phyloP scores from a whole-genome alignment of 2,797 vertebrate genomes.

The Pogonophryne albipinna region DNA sequence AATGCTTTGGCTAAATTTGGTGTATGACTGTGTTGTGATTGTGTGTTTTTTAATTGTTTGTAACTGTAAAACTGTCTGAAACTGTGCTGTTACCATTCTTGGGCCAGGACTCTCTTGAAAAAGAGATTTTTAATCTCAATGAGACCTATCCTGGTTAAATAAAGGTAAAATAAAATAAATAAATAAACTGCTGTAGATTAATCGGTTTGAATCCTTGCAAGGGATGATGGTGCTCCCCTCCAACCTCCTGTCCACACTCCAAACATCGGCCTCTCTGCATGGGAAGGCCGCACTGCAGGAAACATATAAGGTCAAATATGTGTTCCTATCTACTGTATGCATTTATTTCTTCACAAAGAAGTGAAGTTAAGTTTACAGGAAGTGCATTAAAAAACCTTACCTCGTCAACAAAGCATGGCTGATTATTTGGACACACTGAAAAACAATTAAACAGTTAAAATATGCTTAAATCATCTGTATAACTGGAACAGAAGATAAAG shows the following conservation, averaged over 20 bases:
- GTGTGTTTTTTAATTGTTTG: too few relatives aligned
- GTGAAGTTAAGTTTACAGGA: neutral
- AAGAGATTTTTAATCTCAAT: too few relatives aligned
- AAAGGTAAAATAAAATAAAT: too few relatives aligned
- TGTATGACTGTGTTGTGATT: too few relatives aligned
- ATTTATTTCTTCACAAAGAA: neutral
- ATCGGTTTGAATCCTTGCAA: conserved; percentile 22
- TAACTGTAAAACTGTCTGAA: too few relatives aligned
- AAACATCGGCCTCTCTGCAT: conserved; percentile 72
- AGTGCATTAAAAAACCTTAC: conserved; percentile 71
- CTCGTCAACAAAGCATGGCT: conserved; percentile 87
- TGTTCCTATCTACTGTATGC: too few relatives aligned
- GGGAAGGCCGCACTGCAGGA: conserved; percentile 87
- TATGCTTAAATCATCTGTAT: neutral
- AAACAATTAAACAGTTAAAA: conserved; percentile 2
- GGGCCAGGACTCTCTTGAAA: too few relatives aligned
- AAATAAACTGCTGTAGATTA: conserved; percentile 17
- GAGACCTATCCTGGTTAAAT: too few relatives aligned
- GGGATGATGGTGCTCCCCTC: conserved; percentile 63
- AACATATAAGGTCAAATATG: neutral
- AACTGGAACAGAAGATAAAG: neutral
- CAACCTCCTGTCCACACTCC: conserved; percentile 80
- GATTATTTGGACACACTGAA: conserved; percentile 87
- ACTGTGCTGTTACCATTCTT: too few relatives aligned
- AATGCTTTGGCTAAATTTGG: too few relatives aligned